A percentile compares a stretch with the other conserved stretches of the same genome.
Evolutionary conservation across 2,888 invertebrate species (phyloP).

Genomic region (Prenolepis imparis): DNA sequence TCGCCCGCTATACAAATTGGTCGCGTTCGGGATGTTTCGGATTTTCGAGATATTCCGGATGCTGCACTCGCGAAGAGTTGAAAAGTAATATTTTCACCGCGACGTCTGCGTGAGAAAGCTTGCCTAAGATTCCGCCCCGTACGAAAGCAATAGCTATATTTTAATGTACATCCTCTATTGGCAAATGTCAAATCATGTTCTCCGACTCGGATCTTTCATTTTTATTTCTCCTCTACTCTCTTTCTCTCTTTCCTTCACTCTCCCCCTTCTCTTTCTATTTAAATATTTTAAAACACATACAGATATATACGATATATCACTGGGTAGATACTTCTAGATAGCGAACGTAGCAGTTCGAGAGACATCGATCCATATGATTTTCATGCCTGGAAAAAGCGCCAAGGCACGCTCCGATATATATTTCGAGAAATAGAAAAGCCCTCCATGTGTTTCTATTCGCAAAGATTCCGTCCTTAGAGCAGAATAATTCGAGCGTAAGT

Average conservation of each 20-base stretch:
- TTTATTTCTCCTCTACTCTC: not conserved
- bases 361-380: not conserved
- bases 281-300: conserved; percentile 14
- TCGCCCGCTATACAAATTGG: conserved; percentile 40
- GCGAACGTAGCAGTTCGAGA: not conserved
- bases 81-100: conserved; percentile 20
- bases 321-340: not conserved
- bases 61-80: not conserved
- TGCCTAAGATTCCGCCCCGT: not conserved
- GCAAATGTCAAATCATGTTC: not conserved
- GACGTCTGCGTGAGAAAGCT: not conserved
- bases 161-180: not conserved
- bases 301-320: not conserved
- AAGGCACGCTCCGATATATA: conserved; percentile 34
- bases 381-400: conserved; percentile 6
- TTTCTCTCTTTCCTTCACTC: not conserved
- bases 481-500: conserved; percentile 15
- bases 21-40: conserved; percentile 33
- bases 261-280: not conserved
- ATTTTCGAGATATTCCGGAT: conserved; percentile 57
- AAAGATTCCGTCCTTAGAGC: not conserved
- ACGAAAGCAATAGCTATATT: not conserved
- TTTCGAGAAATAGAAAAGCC: conserved; percentile 17
- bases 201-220: not conserved
- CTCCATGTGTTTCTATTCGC: not conserved